Evolutionary conservation across 2,888 invertebrate species (phyloP).

Genomic region (Trisateles emortualis): DNA sequence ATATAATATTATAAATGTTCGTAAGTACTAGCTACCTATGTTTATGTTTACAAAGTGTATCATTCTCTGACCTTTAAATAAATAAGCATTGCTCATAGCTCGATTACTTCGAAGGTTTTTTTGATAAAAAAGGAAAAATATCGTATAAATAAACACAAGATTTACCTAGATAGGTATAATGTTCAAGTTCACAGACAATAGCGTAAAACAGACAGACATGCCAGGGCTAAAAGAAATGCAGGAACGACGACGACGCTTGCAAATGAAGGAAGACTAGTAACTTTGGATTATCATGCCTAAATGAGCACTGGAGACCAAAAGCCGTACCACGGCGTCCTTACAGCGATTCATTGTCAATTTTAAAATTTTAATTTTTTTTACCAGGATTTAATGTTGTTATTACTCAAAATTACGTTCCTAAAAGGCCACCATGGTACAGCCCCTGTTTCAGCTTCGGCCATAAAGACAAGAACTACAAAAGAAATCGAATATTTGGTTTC

Average conservation of each 20-base stretch:
- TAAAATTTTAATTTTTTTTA: too few species aligned
- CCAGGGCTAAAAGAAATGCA: not conserved
- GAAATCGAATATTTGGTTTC: too few species aligned
- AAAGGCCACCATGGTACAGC: too few species aligned
- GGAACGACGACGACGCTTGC: not conserved
- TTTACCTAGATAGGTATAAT: not conserved
- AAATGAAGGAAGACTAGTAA: not conserved
- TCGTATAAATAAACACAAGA: conserved; percentile 7
- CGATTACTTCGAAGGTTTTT: conserved; percentile 36
- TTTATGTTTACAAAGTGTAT: conserved; percentile 11
- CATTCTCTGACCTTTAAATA: conserved; percentile 34
- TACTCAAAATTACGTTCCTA: too few species aligned
- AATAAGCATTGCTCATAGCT: conserved; percentile 26
- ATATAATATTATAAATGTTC: not conserved
- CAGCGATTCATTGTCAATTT: too few species aligned
- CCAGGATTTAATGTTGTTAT: too few species aligned
- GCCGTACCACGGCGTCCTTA: too few species aligned
- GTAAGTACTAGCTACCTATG: too few species aligned
- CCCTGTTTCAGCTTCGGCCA: too few species aligned
- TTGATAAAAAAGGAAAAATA: conserved; percentile 37
- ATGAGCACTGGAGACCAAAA: too few species aligned
- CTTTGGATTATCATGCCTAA: too few species aligned
- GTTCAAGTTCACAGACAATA: conserved; percentile 7
- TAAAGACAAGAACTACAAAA: too few species aligned
- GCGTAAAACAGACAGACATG: not conserved